Evolutionary conservation across 1,140 invertebrate genomes (phyloP).

Genomic region (Ylistrum balloti): DNA sequence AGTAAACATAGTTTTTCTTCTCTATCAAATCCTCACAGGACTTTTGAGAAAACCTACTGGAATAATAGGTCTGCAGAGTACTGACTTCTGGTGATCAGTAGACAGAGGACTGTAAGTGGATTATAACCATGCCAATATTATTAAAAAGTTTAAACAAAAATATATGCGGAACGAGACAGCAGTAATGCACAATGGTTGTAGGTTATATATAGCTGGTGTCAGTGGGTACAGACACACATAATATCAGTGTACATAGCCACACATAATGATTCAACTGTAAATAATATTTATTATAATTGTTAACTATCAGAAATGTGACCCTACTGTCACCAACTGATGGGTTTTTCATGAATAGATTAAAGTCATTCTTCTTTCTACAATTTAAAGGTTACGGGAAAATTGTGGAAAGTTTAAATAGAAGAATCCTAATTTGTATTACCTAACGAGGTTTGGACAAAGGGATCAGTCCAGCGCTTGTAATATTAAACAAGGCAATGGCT

Average conservation of each 20-base stretch:
- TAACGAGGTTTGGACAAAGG: slow-evolving; percentile 20
- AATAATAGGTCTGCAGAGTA: too few relatives aligned
- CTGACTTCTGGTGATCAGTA: neutral
- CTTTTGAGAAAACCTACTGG: too few relatives aligned
- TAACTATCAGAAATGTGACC: neutral
- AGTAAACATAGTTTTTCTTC: too few relatives aligned
- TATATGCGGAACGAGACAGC: neutral
- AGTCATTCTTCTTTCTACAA: neutral
- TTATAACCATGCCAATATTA: neutral
- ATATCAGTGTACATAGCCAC: neutral
- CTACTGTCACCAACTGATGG: slow-evolving; percentile 1
- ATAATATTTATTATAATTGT: slow-evolving; percentile 24
- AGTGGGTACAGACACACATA: neutral
- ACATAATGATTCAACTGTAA: neutral
- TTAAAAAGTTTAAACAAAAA: neutral
- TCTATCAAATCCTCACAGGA: too few relatives aligned
- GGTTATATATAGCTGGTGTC: neutral
- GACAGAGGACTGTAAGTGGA: neutral
- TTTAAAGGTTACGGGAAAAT: slow-evolving; percentile 17
- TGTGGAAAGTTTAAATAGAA: slow-evolving; percentile 23
- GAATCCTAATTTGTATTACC: slow-evolving; percentile 28
- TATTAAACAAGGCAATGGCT: neutral
- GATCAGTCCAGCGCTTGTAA: slow-evolving; percentile 14
- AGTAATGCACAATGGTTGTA: neutral
- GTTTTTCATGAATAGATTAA: neutral